These are phyloP conservation scores for Mormyrops boulengeri DNA, from an alignment of 2,797 vertebrate genomes.

Conservation along the genomic window DNA sequence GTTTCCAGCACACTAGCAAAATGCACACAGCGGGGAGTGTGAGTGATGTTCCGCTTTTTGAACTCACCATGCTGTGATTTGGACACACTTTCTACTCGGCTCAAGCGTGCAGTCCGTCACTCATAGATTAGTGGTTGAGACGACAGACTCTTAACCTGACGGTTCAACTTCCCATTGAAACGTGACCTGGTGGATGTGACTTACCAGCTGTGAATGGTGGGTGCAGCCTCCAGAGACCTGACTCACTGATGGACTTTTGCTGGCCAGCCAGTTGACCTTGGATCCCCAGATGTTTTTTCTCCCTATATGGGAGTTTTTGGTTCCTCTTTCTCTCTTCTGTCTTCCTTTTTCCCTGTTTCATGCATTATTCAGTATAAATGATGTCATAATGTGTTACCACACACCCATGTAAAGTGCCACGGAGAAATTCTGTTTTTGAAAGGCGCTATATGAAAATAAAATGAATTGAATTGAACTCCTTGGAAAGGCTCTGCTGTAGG, in stretches of 20 bases:
- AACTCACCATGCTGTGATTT: not conserved
- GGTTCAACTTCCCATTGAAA: not conserved
- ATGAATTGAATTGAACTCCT: not conserved
- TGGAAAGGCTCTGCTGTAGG: not conserved
- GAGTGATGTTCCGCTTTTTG: not conserved
- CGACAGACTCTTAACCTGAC: not conserved
- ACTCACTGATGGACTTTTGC: not conserved
- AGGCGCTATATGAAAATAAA: not conserved
- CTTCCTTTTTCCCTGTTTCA: not conserved
- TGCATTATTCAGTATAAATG: not conserved
- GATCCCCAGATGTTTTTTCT: not conserved
- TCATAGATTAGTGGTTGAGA: not conserved
- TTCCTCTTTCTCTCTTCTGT: not conserved
- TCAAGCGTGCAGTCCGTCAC: not conserved
- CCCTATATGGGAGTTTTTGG: not conserved
- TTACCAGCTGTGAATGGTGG: not conserved
- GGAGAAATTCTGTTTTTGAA: not conserved
- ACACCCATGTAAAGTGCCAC: not conserved
- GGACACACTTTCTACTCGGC: not conserved
- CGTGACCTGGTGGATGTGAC: not conserved
- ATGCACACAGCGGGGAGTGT: not conserved
- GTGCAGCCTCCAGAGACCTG: not conserved
- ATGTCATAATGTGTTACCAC: not conserved
- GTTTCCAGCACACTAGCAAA: not conserved
- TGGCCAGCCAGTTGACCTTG: not conserved